Percentiles rank a stretch among this genome's conserved stretches.
Evolutionary conservation across 2,888 invertebrate genomes (phyloP).

Genomic region (Agrotis puta): DNA sequence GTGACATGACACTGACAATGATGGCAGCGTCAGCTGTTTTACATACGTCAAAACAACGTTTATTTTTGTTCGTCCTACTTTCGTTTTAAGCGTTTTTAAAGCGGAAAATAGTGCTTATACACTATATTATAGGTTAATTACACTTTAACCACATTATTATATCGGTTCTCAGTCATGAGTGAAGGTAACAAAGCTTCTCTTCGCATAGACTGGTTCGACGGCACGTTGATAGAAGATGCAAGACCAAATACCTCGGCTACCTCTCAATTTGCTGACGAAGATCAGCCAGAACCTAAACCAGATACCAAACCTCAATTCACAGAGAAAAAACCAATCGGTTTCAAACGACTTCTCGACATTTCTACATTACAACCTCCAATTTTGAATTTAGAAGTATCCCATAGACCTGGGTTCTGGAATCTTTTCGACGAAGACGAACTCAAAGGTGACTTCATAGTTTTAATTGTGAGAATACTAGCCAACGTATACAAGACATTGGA

Average conservation of each 20-base stretch:
- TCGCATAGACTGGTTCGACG: constrained; percentile 89
- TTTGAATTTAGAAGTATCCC: constrained; percentile 83
- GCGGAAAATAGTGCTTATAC: constrained; percentile 26
- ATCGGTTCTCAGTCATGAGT: constrained; percentile 71
- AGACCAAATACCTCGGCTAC: constrained; percentile 59
- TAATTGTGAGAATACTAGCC: constrained; percentile 85
- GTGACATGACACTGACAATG: constrained; percentile 46
- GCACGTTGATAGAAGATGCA: constrained; percentile 82
- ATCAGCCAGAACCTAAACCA: constrained; percentile 67
- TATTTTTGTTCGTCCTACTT: constrained; percentile 58
- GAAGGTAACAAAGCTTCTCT: constrained; percentile 78
- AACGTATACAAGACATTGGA: constrained; percentile 81
- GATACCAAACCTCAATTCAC: constrained; percentile 69
- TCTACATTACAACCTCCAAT: constrained; percentile 81
- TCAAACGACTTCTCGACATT: constrained; percentile 84
- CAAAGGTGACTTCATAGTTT: constrained; percentile 86
- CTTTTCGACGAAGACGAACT: constrained; percentile 81
- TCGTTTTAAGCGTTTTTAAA: constrained; percentile 25
- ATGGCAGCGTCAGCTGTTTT: constrained; percentile 46
- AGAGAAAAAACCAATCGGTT: constrained; percentile 86
- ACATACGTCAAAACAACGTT: constrained; percentile 34
- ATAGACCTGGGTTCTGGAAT: constrained; percentile 86
- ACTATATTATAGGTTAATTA: constrained; percentile 19
- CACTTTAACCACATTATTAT: neutral
- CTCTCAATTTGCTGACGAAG: constrained; percentile 78